These are phyloP conservation scores for Epirrhoe tristata DNA, from an alignment of 2,888 invertebrate species.

Conservation along the genomic window DNA sequence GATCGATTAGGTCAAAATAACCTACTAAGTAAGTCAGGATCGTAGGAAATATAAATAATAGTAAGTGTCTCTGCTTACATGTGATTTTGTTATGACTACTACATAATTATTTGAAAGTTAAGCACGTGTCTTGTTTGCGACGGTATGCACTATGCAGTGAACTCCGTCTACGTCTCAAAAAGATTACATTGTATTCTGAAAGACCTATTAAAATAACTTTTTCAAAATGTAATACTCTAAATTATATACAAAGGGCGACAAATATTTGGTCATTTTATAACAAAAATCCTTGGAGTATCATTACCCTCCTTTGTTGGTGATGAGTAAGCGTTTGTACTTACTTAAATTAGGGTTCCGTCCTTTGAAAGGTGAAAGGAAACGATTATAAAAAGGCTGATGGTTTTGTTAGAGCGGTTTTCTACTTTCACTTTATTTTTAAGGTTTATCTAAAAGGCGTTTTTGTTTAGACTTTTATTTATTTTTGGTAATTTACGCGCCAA, in stretches of 20 bases:
- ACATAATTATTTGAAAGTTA: too few species aligned
- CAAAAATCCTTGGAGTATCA: slow-evolving; percentile 25
- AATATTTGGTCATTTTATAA: slow-evolving; percentile 24
- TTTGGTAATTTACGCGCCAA: too few species aligned
- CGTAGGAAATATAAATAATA: too few species aligned
- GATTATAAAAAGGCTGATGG: slow-evolving; percentile 26
- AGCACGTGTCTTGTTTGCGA: too few species aligned
- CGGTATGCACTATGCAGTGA: too few species aligned
- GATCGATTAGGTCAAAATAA: too few species aligned
- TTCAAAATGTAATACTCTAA: slow-evolving; percentile 5
- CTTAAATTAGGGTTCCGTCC: slow-evolving; percentile 29
- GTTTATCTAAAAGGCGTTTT: background rate
- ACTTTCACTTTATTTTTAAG: background rate
- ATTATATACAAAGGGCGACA: slow-evolving; percentile 11
- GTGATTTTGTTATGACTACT: too few species aligned
- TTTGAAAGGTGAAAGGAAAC: slow-evolving; percentile 25
- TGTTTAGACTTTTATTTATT: background rate
- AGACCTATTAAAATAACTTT: background rate
- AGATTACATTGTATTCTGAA: background rate
- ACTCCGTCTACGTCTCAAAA: background rate
- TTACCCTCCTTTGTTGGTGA: slow-evolving; percentile 27
- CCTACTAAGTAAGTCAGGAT: too few species aligned
- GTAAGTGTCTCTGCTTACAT: too few species aligned
- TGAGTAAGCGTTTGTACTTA: slow-evolving; percentile 32
- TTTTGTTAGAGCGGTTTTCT: slow-evolving; percentile 12